Conservation (phyloP, 2,113 vertebrate genomes). For the Carassius carassius region DNA sequence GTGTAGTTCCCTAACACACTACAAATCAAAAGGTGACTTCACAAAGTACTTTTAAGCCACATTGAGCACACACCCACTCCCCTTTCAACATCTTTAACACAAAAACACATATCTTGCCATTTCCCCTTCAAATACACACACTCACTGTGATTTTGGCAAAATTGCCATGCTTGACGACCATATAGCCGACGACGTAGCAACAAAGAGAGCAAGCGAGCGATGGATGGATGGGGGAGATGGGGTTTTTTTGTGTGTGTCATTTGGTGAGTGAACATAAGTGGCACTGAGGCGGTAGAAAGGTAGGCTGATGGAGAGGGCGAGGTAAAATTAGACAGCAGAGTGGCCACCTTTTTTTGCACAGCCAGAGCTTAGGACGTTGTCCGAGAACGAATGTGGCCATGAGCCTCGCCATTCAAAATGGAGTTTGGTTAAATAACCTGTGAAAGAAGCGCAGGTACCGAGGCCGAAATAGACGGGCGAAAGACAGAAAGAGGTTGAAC, state of each 20-base stretch:
- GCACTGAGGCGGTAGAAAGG: constrained; percentile 67
- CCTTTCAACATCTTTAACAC: constrained; percentile 31
- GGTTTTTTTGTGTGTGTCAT: constrained; percentile 65
- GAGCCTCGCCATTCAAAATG: constrained; percentile 57
- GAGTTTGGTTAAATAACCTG: constrained; percentile 42
- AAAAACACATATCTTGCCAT: constrained; percentile 27
- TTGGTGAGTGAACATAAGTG: constrained; percentile 78
- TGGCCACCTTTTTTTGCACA: constrained; percentile 28
- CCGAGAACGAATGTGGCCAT: constrained; percentile 63
- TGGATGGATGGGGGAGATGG: constrained; percentile 37
- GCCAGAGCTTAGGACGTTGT: not conserved
- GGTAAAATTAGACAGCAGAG: constrained; percentile 78
- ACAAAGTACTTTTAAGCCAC: constrained; percentile 49
- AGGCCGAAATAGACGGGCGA: constrained; percentile 23
- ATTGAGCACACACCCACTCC: constrained; percentile 27
- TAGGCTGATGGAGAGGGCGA: constrained; percentile 57
- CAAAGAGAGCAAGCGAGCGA: constrained; percentile 3
- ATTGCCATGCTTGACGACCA: constrained; percentile 55
- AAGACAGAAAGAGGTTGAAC: constrained; percentile 18
- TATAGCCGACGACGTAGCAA: constrained; percentile 57
- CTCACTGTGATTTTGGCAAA: constrained; percentile 42
- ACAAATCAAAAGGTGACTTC: constrained; percentile 32
- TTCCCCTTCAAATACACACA: constrained; percentile 57
- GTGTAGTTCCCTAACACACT: constrained; percentile 17
- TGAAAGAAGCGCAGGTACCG: constrained; percentile 31